Evolutionary conservation across 92 coral and sea anemone species (phyloP).

Genomic region (Zoanthus solanderi): DNA sequence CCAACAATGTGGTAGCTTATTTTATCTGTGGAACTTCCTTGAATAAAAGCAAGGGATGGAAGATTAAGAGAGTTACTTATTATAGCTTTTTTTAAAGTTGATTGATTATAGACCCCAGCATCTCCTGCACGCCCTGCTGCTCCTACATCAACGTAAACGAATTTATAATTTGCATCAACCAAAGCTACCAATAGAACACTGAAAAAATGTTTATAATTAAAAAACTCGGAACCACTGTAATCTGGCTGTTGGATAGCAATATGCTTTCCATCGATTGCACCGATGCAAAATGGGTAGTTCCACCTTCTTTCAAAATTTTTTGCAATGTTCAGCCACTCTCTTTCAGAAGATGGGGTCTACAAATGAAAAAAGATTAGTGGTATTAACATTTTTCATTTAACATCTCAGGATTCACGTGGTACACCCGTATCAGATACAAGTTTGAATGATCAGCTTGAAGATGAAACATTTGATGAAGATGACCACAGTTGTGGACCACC

Average conservation of each 20-base stretch:
- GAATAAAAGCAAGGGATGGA: background rate
- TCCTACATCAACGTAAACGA: background rate
- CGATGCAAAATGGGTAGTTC: too few relatives aligned
- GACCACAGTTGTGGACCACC: background rate
- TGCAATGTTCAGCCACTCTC: too few relatives aligned
- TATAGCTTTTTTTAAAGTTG: too few relatives aligned
- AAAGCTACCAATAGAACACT: too few relatives aligned
- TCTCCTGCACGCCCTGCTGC: background rate
- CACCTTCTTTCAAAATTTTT: too few relatives aligned
- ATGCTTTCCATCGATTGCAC: too few relatives aligned
- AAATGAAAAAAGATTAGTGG: background rate
- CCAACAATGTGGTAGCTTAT: constrained; percentile 34
- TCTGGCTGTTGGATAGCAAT: too few relatives aligned
- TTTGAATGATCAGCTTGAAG: constrained; percentile 11
- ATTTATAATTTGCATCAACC: background rate
- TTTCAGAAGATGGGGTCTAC: too few relatives aligned
- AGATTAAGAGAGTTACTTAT: background rate
- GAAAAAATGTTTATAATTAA: too few relatives aligned
- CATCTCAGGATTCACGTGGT: constrained; percentile 15
- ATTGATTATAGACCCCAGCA: background rate
- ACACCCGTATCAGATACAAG: constrained; percentile 32
- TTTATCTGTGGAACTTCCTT: background rate
- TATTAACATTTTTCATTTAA: background rate
- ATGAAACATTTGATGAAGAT: constrained; percentile 17
- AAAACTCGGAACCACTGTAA: too few relatives aligned